Conservation (phyloP, 1,140 invertebrate genomes). For the Hylaeus volcanicus region DNA sequence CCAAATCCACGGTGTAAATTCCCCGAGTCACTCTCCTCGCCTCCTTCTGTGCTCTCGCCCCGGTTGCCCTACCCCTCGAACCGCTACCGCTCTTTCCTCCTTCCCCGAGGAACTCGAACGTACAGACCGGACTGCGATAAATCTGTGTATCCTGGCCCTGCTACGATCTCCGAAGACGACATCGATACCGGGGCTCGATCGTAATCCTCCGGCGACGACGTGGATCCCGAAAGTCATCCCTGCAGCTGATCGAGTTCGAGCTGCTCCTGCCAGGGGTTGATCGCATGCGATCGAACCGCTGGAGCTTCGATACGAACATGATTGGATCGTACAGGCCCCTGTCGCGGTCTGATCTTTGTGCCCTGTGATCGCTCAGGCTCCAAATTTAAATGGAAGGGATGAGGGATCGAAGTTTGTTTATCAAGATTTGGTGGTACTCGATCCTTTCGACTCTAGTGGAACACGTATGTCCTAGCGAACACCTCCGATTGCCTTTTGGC, state of each 20-base stretch:
- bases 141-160: constrained; percentile 35
- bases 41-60: constrained; percentile 8
- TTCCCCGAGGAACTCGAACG: not conserved
- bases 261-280: not conserved
- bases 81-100: constrained; percentile 43
- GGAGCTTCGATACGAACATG: no score
- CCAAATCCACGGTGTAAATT: constrained; percentile 69
- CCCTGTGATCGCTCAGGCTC: no score
- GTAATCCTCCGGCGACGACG: constrained; percentile 67
- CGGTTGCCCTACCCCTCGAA: not conserved
- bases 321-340: no score
- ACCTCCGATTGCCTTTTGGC: no score
- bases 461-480: no score
- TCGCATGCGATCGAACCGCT: not conserved
- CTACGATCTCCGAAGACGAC: constrained; percentile 31
- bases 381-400: no score
- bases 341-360: no score
- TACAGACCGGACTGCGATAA: constrained; percentile 45
- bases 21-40: constrained; percentile 58
- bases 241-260: constrained; percentile 8
- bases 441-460: no score
- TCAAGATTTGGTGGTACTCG: no score
- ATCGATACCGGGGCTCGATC: constrained; percentile 60
- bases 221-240: constrained; percentile 51
- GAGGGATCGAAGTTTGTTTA: no score